Base-by-base conservation (phyloP, 2,888 invertebrate genomes). In the Xanthia icteritia region DNA sequence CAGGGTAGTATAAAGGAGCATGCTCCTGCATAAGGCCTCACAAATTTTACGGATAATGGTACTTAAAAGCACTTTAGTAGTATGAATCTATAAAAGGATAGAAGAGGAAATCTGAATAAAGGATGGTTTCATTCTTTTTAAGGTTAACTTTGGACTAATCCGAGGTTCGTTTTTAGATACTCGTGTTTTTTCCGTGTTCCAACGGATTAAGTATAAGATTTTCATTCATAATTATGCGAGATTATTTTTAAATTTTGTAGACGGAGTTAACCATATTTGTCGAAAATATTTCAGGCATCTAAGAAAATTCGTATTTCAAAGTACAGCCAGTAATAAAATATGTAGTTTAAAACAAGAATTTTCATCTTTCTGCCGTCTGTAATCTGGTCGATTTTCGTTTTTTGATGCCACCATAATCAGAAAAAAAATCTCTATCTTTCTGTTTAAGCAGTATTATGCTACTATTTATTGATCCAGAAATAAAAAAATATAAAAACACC, bases 1-100 rank as follows among this genome's bases (percentile, higher is more conserved):
- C 79, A 27, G 11, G 60, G 20, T 73, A 36, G 66, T 17, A 51
- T 69, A 65, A 71, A 56, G 58, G 61, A 61, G 64, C 86, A 72
- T 88, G 86, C 58, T 74, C 54, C 63, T 56, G 88, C 87, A 87
- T 88, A 87, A 79, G 70, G 76, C 36, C 54, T 54, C 36, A 48
- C 71, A 64, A 79, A 87, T 85, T 83, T 65, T 23, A 27, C 1
- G 15, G 31, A 82, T 51, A 76, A 60, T 54, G 17, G 56, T 66
- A 70, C 70, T 77, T 63, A 31, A 48, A 79, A 77, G 71, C 45
- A 66, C 23, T 56, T 39, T 48, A 63, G 15, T 31, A 27, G 23
- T 11, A 36, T 20, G n/a, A 63, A 58, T 80, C 8, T 51, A 42
- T 51, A 1, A 20, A 65, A 81, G 65, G 48, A 60, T 60, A 51